Evolutionary conservation across 2,113 vertebrate species (phyloP).

Genomic region (Aythya baeri): DNA sequence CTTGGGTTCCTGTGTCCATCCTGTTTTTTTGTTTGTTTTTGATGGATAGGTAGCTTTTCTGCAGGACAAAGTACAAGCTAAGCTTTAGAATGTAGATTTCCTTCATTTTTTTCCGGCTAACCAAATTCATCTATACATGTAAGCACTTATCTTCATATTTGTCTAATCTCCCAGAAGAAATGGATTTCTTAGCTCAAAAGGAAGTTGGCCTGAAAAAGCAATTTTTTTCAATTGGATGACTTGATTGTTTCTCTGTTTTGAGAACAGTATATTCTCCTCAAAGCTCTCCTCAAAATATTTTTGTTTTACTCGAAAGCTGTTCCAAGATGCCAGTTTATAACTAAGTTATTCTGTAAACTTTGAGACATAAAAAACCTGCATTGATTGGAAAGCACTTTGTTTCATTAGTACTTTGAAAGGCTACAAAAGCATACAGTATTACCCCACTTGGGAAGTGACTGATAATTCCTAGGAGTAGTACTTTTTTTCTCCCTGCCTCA

Average conservation of each 20-base stretch:
- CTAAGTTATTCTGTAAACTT: not conserved
- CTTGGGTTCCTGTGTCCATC: not conserved
- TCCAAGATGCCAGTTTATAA: no score
- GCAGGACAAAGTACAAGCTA: not conserved
- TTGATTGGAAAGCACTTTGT: not conserved
- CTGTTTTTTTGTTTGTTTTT: not conserved
- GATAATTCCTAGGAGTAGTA: rapidly evolving
- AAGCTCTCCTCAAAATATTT: not conserved
- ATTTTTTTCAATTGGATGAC: not conserved
- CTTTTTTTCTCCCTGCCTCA: not conserved
- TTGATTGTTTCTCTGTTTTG: not conserved
- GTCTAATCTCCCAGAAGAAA: not conserved
- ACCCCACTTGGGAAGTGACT: not conserved
- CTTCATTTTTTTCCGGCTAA: not conserved
- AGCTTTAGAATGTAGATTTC: not conserved
- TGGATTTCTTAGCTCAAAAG: not conserved
- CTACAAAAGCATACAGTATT: not conserved
- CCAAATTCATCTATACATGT: not conserved
- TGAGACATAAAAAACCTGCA: not conserved
- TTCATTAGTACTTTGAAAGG: not conserved
- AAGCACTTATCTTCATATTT: not conserved
- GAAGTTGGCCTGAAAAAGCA: not conserved
- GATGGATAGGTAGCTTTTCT: not conserved
- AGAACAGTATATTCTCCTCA: not conserved
- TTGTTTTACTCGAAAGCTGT: not conserved